A percentile compares a stretch with the other conserved stretches of the same genome.
Conservation (phyloP, 2,888 invertebrate species). For the Pterostichus madidus region DNA sequence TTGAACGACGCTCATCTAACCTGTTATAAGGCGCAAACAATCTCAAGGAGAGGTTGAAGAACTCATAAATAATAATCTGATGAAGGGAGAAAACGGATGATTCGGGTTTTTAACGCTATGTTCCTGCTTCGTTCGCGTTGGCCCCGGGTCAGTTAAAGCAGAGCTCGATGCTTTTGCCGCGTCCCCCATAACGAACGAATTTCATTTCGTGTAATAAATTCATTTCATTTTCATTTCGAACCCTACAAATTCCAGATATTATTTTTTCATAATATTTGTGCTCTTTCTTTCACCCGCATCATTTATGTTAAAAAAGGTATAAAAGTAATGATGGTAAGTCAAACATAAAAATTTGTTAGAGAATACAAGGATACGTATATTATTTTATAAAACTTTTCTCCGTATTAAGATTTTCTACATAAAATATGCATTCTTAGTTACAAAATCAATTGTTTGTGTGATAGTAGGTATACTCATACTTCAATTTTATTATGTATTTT, state of each 20-base stretch:
- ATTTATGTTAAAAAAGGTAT: no score
- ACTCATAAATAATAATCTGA: constrained; percentile 47
- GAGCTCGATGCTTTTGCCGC: not conserved
- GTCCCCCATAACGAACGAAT: not conserved
- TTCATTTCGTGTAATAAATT: constrained; percentile 9
- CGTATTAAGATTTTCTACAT: not conserved
- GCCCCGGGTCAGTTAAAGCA: not conserved
- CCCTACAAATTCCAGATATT: not conserved
- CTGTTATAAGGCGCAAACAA: not conserved
- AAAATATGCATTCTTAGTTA: no score
- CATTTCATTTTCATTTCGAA: constrained; percentile 24
- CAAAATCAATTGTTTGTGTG: no score
- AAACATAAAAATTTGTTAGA: not conserved
- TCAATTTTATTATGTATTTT: no score
- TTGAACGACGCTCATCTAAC: constrained; percentile 4
- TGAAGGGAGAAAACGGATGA: constrained; percentile 40
- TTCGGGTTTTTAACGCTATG: not conserved
- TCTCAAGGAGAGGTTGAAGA: constrained; percentile 44
- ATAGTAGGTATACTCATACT: no score
- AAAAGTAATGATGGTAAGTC: not conserved
- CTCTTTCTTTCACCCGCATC: not conserved
- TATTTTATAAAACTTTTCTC: not conserved
- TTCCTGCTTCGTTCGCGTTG: not conserved
- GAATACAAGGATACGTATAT: not conserved
- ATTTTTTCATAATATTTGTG: constrained; percentile 5